Percentiles rank a stretch among this genome's conserved stretches.
These are phyloP conservation scores for Cheilosia pagana DNA, from an alignment of 2,888 invertebrate genomes.

Conservation along the genomic window DNA sequence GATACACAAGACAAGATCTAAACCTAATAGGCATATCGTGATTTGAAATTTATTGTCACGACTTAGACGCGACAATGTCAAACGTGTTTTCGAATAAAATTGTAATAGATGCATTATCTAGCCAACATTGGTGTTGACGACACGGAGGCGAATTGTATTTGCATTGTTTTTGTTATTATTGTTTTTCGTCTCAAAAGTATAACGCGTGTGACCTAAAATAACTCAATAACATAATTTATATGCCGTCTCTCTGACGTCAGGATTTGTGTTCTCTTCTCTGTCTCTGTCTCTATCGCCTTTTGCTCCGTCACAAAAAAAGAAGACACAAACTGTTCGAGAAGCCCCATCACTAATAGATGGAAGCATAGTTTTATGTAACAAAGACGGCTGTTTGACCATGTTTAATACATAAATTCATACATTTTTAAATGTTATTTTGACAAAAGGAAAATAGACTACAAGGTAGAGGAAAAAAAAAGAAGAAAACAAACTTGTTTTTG, in stretches of 20 bases:
- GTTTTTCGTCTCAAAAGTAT: neutral
- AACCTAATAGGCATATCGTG: slow-evolving; percentile 26
- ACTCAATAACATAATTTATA: slow-evolving; percentile 58
- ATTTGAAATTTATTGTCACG: slow-evolving; percentile 47
- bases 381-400: neutral
- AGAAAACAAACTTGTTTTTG: slow-evolving; percentile 28
- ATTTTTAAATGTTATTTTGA: neutral
- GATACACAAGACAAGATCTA: slow-evolving; percentile 13
- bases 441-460: slow-evolving; percentile 8
- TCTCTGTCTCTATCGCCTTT: neutral
- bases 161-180: slow-evolving; percentile 31
- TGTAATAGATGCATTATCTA: slow-evolving; percentile 17
- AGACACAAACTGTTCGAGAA: slow-evolving; percentile 9
- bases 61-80: slow-evolving; percentile 4
- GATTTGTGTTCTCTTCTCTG: too few relatives aligned
- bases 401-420: slow-evolving; percentile 7
- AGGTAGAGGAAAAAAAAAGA: neutral
- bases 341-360: neutral
- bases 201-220: slow-evolving; percentile 58
- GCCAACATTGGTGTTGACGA: slow-evolving; percentile 22
- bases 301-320: neutral
- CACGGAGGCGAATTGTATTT: slow-evolving; percentile 14
- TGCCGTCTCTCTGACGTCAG: slow-evolving; percentile 17
- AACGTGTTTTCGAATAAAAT: slow-evolving; percentile 36
- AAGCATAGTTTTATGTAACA: slow-evolving; percentile 2